Percentiles rank a stretch among this genome's conserved stretches.
Evolutionary conservation across 37 sponge, comb jelly and placozoan genomes (phyloP).

Genomic region (Ianthella basta): DNA sequence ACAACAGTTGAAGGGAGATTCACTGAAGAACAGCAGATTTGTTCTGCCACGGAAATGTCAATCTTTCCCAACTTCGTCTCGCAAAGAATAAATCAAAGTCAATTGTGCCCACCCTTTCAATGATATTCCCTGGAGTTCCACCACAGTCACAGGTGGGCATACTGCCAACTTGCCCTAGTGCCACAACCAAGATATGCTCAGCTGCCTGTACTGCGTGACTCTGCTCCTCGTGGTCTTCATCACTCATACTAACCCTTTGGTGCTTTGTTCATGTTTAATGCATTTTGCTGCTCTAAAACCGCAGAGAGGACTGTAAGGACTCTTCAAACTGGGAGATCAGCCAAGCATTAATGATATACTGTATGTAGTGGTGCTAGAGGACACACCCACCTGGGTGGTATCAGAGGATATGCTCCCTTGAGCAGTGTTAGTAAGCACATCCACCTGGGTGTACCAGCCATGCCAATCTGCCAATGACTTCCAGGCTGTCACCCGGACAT

Average conservation of each 20-base stretch:
- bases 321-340: too few species aligned
- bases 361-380: too few species aligned
- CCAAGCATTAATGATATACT: too few species aligned
- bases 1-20: not conserved
- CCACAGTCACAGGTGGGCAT: not conserved
- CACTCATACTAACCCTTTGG: not conserved
- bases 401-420: too few species aligned
- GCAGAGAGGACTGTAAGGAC: not conserved
- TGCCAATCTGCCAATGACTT: not conserved
- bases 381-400: too few species aligned
- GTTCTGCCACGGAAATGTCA: too few species aligned
- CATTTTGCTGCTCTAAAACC: not conserved
- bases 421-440: too few species aligned
- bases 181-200: not conserved
- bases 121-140: not conserved
- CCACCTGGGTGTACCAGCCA: too few species aligned
- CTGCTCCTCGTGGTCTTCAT: slow-evolving; percentile 14
- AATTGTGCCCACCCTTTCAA: not conserved
- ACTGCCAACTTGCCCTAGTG: too few species aligned
- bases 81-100: not conserved
- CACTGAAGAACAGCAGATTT: not conserved
- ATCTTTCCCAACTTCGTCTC: not conserved
- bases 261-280: not conserved
- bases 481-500: not conserved
- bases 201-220: not conserved